phyloP scores from a whole-genome alignment of 1,140 invertebrate species.

The Drosophila punjabiensis region DNA sequence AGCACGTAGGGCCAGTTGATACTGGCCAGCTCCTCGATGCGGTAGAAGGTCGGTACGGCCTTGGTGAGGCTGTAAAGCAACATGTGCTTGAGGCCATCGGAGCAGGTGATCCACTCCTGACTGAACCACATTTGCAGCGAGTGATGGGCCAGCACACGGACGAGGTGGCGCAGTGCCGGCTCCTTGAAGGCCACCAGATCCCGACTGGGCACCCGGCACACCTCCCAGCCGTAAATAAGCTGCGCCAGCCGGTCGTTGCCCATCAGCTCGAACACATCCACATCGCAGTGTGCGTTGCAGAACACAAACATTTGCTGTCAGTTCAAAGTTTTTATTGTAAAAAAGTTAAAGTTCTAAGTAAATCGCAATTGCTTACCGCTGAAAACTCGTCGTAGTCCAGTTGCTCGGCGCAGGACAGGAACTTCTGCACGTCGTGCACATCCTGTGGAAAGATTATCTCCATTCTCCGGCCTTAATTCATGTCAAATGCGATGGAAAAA shows the following conservation, averaged over 20 bases:
- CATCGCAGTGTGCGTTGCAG: conserved; percentile 48
- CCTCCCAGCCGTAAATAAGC: conserved; percentile 73
- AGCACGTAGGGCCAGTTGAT: conserved; percentile 74
- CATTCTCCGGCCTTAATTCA: conserved; percentile 33
- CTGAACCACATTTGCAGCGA: conserved; percentile 73
- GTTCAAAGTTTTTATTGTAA: not conserved
- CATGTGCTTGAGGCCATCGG: conserved; percentile 41
- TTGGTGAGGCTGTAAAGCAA: conserved; percentile 56
- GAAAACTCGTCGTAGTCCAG: conserved; percentile 67
- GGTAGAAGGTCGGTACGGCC: conserved; percentile 28
- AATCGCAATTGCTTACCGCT: conserved; percentile 35
- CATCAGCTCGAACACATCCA: conserved; percentile 76
- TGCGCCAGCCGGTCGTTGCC: conserved; percentile 64
- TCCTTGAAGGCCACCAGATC: conserved; percentile 17
- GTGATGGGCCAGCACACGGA: conserved; percentile 63
- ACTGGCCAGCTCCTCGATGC: conserved; percentile 47
- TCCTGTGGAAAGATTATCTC: conserved; percentile 55
- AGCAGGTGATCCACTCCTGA: conserved; percentile 70
- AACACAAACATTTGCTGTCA: conserved; percentile 72
- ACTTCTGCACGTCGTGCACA: conserved; percentile 51
- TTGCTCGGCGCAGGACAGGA: conserved; percentile 48
- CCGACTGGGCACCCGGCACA: conserved; percentile 46
- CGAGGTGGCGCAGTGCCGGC: conserved; percentile 45
- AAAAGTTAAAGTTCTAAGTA: not conserved
- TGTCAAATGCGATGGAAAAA: not conserved